Conservation (phyloP, 2,113 vertebrate species). For the Callorhinus ursinus region DNA sequence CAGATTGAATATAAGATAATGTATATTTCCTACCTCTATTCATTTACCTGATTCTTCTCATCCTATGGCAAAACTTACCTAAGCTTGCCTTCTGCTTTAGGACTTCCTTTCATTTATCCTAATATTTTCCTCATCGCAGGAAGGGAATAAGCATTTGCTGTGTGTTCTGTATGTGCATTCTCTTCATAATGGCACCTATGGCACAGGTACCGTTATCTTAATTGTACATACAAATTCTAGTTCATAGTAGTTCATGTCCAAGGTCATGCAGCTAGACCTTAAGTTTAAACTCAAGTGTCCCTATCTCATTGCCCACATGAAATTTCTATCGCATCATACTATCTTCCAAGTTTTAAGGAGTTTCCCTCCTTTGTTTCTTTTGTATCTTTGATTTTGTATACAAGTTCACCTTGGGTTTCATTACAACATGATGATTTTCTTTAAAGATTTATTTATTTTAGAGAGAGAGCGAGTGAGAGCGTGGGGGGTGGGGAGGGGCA, state of each 20-base stretch:
- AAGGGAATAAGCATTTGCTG: neutral
- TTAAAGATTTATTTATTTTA: neutral
- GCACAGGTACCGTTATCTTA: neutral
- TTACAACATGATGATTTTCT: neutral
- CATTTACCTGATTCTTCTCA: neutral
- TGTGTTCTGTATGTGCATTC: neutral
- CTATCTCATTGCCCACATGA: neutral
- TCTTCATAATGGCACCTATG: neutral
- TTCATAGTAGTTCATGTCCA: neutral
- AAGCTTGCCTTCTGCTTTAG: constrained; percentile 14
- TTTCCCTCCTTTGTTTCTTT: neutral
- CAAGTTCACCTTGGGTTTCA: neutral
- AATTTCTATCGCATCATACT: neutral
- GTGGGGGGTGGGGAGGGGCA: neutral
- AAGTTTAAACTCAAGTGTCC: neutral
- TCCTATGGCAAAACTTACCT: neutral
- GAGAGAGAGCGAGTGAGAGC: neutral
- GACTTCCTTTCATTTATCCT: constrained; percentile 20
- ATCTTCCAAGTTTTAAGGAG: neutral
- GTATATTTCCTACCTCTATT: neutral
- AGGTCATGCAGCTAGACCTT: neutral
- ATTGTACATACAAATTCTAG: neutral
- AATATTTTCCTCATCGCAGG: neutral
- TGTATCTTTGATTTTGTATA: neutral
- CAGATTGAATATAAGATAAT: neutral